Evolutionary conservation across 1,140 invertebrate species (phyloP).

Genomic region (Phthorimaea operculella): DNA sequence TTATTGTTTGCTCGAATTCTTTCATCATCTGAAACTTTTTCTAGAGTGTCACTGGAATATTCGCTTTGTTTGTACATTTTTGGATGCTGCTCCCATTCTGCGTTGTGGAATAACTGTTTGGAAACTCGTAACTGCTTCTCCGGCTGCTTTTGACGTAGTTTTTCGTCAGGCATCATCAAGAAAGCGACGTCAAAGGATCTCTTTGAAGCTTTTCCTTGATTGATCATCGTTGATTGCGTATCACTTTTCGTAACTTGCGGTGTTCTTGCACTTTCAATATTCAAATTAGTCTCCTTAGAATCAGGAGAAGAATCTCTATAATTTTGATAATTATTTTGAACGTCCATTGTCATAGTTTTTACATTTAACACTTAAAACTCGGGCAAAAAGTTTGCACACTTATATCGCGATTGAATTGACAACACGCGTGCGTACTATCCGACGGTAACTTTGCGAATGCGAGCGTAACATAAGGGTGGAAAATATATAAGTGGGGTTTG

Average conservation of each 20-base stretch:
- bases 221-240: conserved; percentile 47
- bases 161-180: conserved; percentile 86
- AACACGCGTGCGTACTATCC: conserved; percentile 56
- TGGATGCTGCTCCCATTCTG: conserved; percentile 53
- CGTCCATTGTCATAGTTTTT: conserved; percentile 68
- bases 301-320: conserved; percentile 61
- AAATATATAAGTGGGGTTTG: conserved; percentile 63
- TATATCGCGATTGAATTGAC: conserved; percentile 37
- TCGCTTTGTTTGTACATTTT: conserved; percentile 56
- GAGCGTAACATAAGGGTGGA: conserved; percentile 53
- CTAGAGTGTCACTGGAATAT: conserved; percentile 50
- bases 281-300: conserved; percentile 48
- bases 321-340: conserved; percentile 65
- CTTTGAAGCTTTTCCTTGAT: conserved; percentile 68
- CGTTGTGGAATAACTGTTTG: conserved; percentile 58
- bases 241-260: conserved; percentile 42
- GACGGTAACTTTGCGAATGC: conserved; percentile 52
- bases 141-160: conserved; percentile 74
- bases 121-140: conserved; percentile 71
- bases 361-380: conserved; percentile 50
- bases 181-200: conserved; percentile 90
- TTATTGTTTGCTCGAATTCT: conserved; percentile 57
- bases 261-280: conserved; percentile 57
- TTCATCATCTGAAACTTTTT: conserved; percentile 58
- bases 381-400: conserved; percentile 59